phyloP scores from a whole-genome alignment of 2,113 vertebrate genomes.

The Ivindomyrus marchei region DNA sequence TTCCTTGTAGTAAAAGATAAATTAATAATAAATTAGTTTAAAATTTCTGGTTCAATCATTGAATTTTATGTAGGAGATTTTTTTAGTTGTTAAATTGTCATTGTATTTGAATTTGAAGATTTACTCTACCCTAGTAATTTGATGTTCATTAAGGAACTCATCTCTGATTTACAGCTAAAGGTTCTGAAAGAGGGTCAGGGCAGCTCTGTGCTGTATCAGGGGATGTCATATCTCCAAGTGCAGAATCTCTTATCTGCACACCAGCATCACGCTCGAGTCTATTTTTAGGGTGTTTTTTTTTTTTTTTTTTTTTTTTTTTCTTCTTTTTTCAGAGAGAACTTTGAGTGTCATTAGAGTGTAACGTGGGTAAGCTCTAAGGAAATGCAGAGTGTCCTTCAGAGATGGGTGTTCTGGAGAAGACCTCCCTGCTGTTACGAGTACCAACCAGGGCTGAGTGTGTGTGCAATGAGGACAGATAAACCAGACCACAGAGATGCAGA shows the following conservation, averaged over 20 bases:
- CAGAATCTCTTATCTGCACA: slow-evolving; percentile 48
- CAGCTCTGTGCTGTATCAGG: slow-evolving; percentile 25
- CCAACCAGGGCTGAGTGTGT: neutral
- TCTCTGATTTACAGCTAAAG: slow-evolving; percentile 21
- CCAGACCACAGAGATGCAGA: neutral
- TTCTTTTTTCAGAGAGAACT: slow-evolving; percentile 23
- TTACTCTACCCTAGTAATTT: neutral
- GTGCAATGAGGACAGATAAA: neutral
- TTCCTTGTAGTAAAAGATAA: neutral
- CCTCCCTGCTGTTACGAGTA: slow-evolving; percentile 12
- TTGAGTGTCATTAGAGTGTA: slow-evolving; percentile 34
- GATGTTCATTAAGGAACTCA: neutral
- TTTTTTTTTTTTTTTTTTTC: slow-evolving; percentile 6
- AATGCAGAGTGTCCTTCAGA: slow-evolving; percentile 28
- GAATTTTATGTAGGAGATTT: neutral
- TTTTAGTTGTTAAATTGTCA: neutral
- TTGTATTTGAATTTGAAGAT: neutral
- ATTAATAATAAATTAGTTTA: neutral
- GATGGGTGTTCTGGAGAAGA: slow-evolving; percentile 9
- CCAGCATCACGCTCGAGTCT: slow-evolving; percentile 36
- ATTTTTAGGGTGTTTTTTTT: slow-evolving; percentile 42
- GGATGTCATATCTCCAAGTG: slow-evolving; percentile 29
- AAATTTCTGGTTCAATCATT: neutral
- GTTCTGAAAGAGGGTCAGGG: slow-evolving; percentile 26
- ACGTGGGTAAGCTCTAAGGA: slow-evolving; percentile 31